Evolutionary conservation across 1,140 invertebrate species (phyloP).

Genomic region (Alviniconcha marisindica): DNA sequence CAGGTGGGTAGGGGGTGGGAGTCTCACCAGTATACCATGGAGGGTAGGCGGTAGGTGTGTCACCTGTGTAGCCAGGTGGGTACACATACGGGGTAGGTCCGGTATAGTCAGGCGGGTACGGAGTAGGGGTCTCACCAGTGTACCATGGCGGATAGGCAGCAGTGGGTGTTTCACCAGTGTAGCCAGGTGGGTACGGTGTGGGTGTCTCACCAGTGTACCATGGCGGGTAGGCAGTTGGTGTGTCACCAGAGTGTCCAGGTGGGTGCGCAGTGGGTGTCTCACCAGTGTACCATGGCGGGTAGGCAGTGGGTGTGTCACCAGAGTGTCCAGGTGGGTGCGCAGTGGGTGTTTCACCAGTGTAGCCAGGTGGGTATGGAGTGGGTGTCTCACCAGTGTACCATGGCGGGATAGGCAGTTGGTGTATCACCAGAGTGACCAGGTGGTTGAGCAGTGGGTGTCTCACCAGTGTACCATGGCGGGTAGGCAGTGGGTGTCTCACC

Average conservation of each 20-base stretch:
- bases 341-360: conserved; percentile 29
- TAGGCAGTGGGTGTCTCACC: conserved; percentile 8
- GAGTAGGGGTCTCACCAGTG: conserved; percentile 16
- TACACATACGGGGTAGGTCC: background rate
- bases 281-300: background rate
- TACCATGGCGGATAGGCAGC: conserved; percentile 16
- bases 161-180: conserved; percentile 13
- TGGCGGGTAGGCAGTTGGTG: conserved; percentile 10
- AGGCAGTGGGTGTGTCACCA: background rate
- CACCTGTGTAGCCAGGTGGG: conserved; percentile 10
- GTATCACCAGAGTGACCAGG: background rate
- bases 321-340: background rate
- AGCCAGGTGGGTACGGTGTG: background rate
- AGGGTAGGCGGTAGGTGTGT: conserved; percentile 22
- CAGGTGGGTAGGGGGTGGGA: background rate
- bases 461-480: background rate
- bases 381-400: conserved; percentile 24
- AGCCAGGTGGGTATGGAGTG: conserved; percentile 17
- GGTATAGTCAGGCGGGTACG: conserved; percentile 19
- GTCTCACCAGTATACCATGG: background rate
- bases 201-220: conserved; percentile 15
- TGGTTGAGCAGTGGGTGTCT: conserved; percentile 18
- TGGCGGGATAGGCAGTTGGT: conserved; percentile 38
- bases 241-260: background rate
- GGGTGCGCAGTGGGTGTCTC: conserved; percentile 17